A percentile compares a stretch with the other conserved stretches of the same genome.
These are phyloP conservation scores for Mus spicilegus DNA, from an alignment of 2,113 vertebrate genomes.

Conservation along the genomic window DNA sequence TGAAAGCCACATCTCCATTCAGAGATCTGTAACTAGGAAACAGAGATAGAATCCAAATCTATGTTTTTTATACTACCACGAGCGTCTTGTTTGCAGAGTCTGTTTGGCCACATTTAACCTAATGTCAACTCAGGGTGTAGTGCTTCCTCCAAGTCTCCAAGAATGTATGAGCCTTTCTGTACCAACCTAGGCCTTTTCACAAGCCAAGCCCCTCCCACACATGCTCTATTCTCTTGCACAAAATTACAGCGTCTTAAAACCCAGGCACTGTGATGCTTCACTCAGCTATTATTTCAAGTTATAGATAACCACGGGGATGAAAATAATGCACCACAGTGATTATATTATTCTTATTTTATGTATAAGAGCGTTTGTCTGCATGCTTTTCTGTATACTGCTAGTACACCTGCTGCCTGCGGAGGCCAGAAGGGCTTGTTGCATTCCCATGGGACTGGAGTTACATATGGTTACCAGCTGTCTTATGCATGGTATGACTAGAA, in stretches of 20 bases:
- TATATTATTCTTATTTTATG: neutral
- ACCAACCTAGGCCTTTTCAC: neutral
- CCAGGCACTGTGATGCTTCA: neutral
- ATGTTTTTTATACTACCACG: neutral
- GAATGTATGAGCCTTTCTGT: neutral
- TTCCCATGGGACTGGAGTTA: neutral
- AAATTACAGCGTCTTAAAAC: neutral
- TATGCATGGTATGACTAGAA: too few species aligned
- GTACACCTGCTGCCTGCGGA: neutral
- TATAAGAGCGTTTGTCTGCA: neutral
- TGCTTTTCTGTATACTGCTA: neutral
- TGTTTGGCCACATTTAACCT: neutral
- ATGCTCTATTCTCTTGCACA: neutral
- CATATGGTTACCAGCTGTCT: neutral
- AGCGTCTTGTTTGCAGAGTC: neutral
- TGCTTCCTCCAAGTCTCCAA: neutral
- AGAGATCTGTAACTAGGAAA: neutral
- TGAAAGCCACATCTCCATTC: neutral
- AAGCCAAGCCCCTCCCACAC: neutral
- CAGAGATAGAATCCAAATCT: neutral
- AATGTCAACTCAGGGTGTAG: neutral
- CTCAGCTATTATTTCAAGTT: neutral
- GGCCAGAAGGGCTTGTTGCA: neutral
- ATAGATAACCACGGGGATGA: neutral
- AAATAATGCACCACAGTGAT: neutral